Evolutionary conservation across 2,113 vertebrate genomes (phyloP).

Genomic region (Rhineura floridana): DNA sequence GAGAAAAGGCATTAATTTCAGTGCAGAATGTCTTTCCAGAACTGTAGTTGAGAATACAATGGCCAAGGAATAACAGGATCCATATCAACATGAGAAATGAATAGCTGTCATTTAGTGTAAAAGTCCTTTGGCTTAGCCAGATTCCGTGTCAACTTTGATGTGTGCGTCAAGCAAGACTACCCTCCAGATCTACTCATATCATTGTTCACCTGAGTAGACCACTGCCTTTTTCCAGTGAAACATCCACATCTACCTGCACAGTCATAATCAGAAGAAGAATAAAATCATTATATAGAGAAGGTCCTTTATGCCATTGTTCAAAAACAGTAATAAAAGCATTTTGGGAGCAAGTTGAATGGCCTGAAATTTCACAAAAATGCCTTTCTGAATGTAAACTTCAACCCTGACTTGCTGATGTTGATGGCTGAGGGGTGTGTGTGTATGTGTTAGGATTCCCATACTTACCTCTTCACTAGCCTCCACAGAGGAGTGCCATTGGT

Average conservation of each 20-base stretch:
- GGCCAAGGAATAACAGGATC: background rate
- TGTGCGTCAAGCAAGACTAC: background rate
- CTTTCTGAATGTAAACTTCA: too few species aligned
- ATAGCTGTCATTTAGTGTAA: background rate
- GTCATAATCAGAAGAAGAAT: background rate
- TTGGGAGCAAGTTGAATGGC: too few species aligned
- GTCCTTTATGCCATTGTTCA: background rate
- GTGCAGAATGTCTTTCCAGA: background rate
- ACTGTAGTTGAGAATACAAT: background rate
- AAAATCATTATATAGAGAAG: background rate
- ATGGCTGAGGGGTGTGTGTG: too few species aligned
- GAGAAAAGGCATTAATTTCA: background rate
- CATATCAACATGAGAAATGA: background rate
- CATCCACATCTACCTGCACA: background rate
- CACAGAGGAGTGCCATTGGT: too few species aligned
- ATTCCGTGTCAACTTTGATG: background rate
- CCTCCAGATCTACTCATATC: background rate
- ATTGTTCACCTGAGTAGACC: background rate
- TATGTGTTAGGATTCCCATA: too few species aligned
- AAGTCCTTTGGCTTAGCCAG: background rate
- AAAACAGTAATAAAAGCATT: background rate
- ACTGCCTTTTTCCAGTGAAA: background rate
- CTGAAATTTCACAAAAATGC: too few species aligned
- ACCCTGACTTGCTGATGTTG: too few species aligned
- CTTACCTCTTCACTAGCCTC: too few species aligned